phyloP scores from a whole-genome alignment of 2,113 vertebrate species.

The Ondatra zibethicus region DNA sequence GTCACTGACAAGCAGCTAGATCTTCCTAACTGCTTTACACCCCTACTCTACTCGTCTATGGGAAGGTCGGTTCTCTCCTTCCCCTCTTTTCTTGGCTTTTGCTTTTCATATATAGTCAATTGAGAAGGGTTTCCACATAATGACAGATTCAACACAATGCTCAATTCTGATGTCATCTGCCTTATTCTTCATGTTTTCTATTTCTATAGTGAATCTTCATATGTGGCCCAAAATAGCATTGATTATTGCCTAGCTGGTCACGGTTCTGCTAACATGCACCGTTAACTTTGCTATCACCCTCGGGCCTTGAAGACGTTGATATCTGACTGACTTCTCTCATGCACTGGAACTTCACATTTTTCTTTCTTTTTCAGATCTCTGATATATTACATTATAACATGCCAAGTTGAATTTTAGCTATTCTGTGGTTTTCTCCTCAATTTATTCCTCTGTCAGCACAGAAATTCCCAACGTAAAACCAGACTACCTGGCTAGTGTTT shows the following conservation, averaged over 20 bases:
- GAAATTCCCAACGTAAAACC: conserved; percentile 51
- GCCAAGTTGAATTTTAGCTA: conserved; percentile 56
- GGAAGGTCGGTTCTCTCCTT: not conserved
- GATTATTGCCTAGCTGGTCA: not conserved
- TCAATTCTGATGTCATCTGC: not conserved
- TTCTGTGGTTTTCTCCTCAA: conserved; percentile 62
- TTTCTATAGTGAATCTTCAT: not conserved
- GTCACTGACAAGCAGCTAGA: not conserved
- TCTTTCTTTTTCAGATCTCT: conserved; percentile 50
- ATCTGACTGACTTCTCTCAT: conserved; percentile 64
- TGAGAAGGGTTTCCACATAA: conserved; percentile 15
- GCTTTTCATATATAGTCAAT: not conserved
- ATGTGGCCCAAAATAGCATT: not conserved
- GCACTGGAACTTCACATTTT: not conserved
- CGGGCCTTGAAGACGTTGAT: conserved; percentile 7
- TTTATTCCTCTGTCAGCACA: conserved; percentile 43
- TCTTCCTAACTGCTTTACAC: not conserved
- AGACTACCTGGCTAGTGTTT: conserved; percentile 47
- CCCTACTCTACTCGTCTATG: not conserved
- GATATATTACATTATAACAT: conserved; percentile 45
- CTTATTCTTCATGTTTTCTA: not conserved
- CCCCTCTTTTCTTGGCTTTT: not conserved
- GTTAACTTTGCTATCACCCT: conserved; percentile 39
- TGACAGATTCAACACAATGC: not conserved
- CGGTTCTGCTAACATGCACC: not conserved